Percentiles rank a stretch among this genome's conserved stretches.
Evolutionary conservation across 2,888 invertebrate species (phyloP).

Genomic region (Carterocephalus palaemon): DNA sequence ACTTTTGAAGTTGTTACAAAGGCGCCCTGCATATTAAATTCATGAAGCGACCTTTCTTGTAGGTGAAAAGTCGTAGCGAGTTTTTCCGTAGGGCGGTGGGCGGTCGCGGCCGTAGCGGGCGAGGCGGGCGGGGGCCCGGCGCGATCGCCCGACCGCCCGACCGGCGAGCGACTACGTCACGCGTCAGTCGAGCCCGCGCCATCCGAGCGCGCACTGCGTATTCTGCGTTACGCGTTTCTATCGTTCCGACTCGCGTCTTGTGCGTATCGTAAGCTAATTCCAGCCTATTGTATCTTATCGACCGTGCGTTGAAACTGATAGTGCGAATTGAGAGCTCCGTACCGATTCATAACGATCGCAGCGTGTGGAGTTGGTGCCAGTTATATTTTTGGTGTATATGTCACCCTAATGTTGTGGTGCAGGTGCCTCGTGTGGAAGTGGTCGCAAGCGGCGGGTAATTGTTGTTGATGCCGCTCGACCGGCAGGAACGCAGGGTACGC

Average conservation of each 20-base stretch:
- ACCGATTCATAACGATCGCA: slow-evolving; percentile 30
- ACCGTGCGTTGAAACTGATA: slow-evolving; percentile 33
- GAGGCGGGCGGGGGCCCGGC: slow-evolving; percentile 38
- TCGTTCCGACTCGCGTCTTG: slow-evolving; percentile 41
- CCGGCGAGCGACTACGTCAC: slow-evolving; percentile 50
- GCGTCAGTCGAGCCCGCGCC: slow-evolving; percentile 63
- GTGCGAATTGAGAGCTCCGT: slow-evolving; percentile 30
- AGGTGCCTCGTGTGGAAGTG: slow-evolving; percentile 48
- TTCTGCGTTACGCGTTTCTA: slow-evolving; percentile 11
- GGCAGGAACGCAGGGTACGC: slow-evolving; percentile 37
- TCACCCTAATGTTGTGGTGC: slow-evolving; percentile 47
- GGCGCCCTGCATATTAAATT: slow-evolving; percentile 17
- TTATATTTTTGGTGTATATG: slow-evolving; percentile 59
- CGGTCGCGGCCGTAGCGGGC: slow-evolving; percentile 57
- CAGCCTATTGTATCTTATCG: slow-evolving; percentile 33
- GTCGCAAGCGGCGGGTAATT: slow-evolving; percentile 49
- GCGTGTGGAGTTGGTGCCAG: slow-evolving; percentile 62
- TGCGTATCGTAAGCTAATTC: slow-evolving; percentile 30
- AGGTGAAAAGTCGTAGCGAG: slow-evolving; percentile 52
- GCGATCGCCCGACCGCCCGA: slow-evolving; percentile 42
- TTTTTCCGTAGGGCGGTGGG: slow-evolving; percentile 66
- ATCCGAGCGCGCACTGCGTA: slow-evolving; percentile 40
- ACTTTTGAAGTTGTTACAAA: slow-evolving; percentile 7
- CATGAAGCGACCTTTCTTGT: slow-evolving; percentile 21
- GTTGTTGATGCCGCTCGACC: slow-evolving; percentile 41